These are phyloP conservation scores for Pararge aegeria DNA, from an alignment of 1,140 invertebrate species.

Conservation along the genomic window DNA sequence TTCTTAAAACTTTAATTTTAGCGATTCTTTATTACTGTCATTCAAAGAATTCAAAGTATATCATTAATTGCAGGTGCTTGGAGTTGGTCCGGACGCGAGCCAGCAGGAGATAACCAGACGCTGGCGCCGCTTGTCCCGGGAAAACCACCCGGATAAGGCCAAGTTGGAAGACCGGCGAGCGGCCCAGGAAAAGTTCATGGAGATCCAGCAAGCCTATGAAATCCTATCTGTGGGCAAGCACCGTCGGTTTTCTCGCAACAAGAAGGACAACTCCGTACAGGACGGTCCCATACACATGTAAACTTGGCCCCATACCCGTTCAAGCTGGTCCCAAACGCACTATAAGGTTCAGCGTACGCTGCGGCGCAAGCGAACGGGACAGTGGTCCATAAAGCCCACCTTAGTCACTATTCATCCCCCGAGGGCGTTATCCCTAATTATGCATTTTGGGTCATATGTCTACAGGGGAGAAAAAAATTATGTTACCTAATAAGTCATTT, in stretches of 20 bases:
- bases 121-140: constrained; percentile 91
- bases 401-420: too few species aligned
- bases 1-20: too few species aligned
- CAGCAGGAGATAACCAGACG: constrained; percentile 91
- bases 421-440: too few species aligned
- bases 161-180: constrained; percentile 83
- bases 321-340: too few species aligned
- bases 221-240: constrained; percentile 92
- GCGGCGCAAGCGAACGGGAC: too few species aligned
- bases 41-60: too few species aligned
- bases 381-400: too few species aligned
- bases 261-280: constrained; percentile 79
- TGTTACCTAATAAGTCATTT: too few species aligned
- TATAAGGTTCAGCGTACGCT: too few species aligned
- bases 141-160: constrained; percentile 95
- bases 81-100: constrained; percentile 85
- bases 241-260: constrained; percentile 85
- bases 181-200: constrained; percentile 94
- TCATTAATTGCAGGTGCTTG: constrained; percentile 85
- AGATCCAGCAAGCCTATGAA: constrained; percentile 96
- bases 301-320: background rate
- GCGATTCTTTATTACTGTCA: too few species aligned
- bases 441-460: too few species aligned
- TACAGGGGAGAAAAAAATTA: too few species aligned
- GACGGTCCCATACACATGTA: background rate